Conservation (phyloP, 1,140 invertebrate species). For the Vanessa tameamea region DNA sequence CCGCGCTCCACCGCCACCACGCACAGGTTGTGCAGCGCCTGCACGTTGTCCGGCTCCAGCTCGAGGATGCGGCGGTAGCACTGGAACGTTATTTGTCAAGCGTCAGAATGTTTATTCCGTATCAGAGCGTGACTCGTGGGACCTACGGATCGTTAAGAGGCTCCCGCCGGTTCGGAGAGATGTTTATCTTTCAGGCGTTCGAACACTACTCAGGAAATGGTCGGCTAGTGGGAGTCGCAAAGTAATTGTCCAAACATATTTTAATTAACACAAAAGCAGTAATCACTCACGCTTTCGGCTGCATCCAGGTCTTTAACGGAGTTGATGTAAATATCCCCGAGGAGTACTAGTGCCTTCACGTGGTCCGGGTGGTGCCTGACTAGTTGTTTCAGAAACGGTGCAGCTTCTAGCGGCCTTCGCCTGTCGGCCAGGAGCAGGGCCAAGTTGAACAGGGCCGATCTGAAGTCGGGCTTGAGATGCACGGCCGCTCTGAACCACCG, state of each 20-base stretch:
- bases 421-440: slow-evolving; percentile 94
- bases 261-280: background rate
- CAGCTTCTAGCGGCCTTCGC: slow-evolving; percentile 93
- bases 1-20: slow-evolving; percentile 97
- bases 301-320: slow-evolving; percentile 96
- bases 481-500: slow-evolving; percentile 93
- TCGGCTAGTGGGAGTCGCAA: no score
- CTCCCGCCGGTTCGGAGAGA: no score
- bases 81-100: slow-evolving; percentile 73
- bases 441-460: slow-evolving; percentile 96
- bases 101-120: background rate
- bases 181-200: no score
- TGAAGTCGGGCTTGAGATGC: slow-evolving; percentile 91
- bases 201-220: no score
- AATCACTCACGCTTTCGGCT: slow-evolving; percentile 89
- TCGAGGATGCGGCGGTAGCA: slow-evolving; percentile 94
- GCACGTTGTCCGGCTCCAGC: slow-evolving; percentile 94
- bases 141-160: no score
- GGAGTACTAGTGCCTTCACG: slow-evolving; percentile 95
- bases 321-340: slow-evolving; percentile 98
- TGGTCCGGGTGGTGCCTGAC: slow-evolving; percentile 96
- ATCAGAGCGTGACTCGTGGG: background rate
- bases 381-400: slow-evolving; percentile 95
- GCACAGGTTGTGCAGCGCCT: slow-evolving; percentile 97
- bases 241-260: no score